A percentile compares a stretch with the other conserved stretches of the same genome.
Conservation (phyloP, 2,113 vertebrate genomes). For the Misgurnus anguillicaudatus region DNA sequence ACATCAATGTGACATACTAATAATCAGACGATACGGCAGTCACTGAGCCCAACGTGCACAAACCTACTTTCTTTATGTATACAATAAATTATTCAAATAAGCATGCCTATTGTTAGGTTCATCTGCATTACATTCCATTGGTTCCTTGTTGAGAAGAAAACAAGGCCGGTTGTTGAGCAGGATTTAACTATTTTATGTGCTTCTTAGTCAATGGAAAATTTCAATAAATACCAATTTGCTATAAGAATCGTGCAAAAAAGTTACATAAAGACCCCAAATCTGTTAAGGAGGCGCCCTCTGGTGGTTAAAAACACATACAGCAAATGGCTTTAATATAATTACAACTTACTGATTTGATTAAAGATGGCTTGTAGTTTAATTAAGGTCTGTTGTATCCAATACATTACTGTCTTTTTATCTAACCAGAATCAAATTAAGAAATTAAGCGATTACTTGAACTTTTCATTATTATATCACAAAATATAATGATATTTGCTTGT, state of each 20-base stretch:
- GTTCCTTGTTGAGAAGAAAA: background rate
- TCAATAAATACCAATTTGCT: background rate
- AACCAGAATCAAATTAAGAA: background rate
- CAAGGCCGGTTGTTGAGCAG: background rate
- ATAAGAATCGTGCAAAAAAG: background rate
- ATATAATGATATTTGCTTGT: too few relatives aligned
- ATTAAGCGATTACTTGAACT: background rate
- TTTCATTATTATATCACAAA: too few relatives aligned
- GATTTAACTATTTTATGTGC: background rate
- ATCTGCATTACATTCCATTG: background rate
- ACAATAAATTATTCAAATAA: background rate
- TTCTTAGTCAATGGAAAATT: background rate
- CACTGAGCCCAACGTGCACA: background rate
- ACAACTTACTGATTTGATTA: slow-evolving; percentile 2
- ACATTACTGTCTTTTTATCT: background rate
- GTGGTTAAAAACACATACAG: background rate
- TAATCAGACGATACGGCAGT: background rate
- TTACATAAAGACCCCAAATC: background rate
- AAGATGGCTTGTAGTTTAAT: slow-evolving; percentile 12
- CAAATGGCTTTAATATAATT: background rate
- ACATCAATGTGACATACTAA: background rate
- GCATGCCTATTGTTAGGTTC: background rate
- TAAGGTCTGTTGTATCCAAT: background rate
- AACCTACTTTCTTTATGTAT: background rate
- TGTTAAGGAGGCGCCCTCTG: slow-evolving; percentile 13